Percentiles rank a stretch among this genome's conserved stretches.
phyloP scores from a whole-genome alignment of 1,140 invertebrate species.

The Ladona fulva region DNA sequence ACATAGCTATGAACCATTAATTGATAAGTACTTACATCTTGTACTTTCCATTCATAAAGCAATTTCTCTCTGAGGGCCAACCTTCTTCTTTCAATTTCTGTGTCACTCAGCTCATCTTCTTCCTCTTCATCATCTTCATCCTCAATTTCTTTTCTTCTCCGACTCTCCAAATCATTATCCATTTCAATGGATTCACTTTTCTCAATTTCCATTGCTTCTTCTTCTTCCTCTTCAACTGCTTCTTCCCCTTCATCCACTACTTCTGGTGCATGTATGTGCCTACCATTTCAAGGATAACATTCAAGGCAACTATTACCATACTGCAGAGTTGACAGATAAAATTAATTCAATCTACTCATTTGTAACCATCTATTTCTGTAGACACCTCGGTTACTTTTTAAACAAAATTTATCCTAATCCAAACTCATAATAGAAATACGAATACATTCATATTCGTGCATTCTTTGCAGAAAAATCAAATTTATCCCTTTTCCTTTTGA shows the following conservation, averaged over 20 bases:
- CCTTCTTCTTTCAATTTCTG: slow-evolving; percentile 73
- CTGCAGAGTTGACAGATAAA: not conserved
- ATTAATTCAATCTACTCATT: slow-evolving; percentile 14
- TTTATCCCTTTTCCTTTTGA: too few species aligned
- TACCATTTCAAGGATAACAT: slow-evolving; percentile 24
- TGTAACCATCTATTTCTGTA: not conserved
- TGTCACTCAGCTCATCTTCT: slow-evolving; percentile 59
- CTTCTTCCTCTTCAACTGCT: slow-evolving; percentile 30
- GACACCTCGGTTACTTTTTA: too few species aligned
- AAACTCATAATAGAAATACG: too few species aligned
- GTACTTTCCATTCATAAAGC: not conserved
- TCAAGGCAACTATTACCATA: too few species aligned
- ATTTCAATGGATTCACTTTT: slow-evolving; percentile 51
- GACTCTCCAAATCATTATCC: slow-evolving; percentile 30
- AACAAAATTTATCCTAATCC: too few species aligned
- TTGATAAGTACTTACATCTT: not conserved
- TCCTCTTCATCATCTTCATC: slow-evolving; percentile 57
- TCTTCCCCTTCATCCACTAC: slow-evolving; percentile 56
- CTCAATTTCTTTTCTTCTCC: slow-evolving; percentile 33
- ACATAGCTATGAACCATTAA: too few species aligned
- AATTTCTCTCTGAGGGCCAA: slow-evolving; percentile 49
- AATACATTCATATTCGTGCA: too few species aligned
- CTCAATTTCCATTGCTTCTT: slow-evolving; percentile 35
- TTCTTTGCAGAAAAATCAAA: too few species aligned
- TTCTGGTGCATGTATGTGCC: slow-evolving; percentile 61